Percentiles rank a stretch among this genome's conserved stretches.
Evolutionary conservation across 2,888 invertebrate species (phyloP).

Genomic region (Galerucella pusilla): DNA sequence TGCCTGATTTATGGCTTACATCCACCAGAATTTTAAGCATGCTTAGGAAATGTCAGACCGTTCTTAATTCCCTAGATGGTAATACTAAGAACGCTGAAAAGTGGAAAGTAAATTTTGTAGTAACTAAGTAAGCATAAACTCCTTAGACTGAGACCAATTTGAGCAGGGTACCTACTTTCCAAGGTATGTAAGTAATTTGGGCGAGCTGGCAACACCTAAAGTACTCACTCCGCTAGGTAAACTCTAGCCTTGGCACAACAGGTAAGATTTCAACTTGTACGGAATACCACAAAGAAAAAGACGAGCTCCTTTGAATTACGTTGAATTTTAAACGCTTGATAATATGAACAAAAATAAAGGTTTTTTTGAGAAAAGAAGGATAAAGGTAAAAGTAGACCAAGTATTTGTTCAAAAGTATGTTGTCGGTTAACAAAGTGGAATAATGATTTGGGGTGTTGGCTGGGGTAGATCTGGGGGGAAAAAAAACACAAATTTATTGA

Average conservation of each 20-base stretch:
- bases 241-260: constrained; percentile 42
- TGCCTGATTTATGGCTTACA: too few relatives aligned
- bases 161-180: not conserved
- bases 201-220: constrained; percentile 7
- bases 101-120: too few relatives aligned
- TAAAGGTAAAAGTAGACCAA: not conserved
- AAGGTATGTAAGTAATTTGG: not conserved
- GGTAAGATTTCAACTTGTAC: constrained; percentile 35
- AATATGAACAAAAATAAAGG: constrained; percentile 17
- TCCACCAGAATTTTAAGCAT: too few relatives aligned
- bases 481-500: constrained; percentile 45
- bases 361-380: not conserved
- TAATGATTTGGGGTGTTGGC: too few relatives aligned
- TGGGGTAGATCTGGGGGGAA: not conserved
- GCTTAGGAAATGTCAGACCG: too few relatives aligned
- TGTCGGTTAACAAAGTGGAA: too few relatives aligned
- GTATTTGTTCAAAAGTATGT: too few relatives aligned
- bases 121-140: too few relatives aligned
- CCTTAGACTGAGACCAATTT: too few relatives aligned
- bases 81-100: too few relatives aligned
- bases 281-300: constrained; percentile 30
- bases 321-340: constrained; percentile 10
- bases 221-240: constrained; percentile 38
- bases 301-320: constrained; percentile 13
- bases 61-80: too few relatives aligned